Evolutionary conservation across 2,797 vertebrate species (phyloP).

Genomic region (Enteromius trimaculatus): DNA sequence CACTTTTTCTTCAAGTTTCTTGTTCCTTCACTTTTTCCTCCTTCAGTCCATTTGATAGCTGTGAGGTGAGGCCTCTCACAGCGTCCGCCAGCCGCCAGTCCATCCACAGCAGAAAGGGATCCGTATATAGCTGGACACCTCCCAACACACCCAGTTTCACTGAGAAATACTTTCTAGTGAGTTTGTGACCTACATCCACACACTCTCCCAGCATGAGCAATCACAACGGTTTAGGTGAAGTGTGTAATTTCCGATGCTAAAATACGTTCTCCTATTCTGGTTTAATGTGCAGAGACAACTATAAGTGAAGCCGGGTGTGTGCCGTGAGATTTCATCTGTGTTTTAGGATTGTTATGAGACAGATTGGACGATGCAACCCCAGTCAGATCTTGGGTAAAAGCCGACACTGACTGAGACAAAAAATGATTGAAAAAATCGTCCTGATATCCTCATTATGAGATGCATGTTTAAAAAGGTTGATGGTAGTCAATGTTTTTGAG

Average conservation of each 20-base stretch:
- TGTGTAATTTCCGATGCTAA: slow-evolving; percentile 12
- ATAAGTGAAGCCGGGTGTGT: slow-evolving; percentile 3
- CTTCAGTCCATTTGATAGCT: slow-evolving; percentile 80
- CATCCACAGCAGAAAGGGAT: slow-evolving; percentile 85
- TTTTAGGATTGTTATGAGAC: neutral
- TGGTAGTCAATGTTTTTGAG: neutral
- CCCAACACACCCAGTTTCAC: slow-evolving; percentile 92
- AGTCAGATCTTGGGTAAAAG: slow-evolving; percentile 25
- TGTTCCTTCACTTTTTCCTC: slow-evolving; percentile 19
- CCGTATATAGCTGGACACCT: slow-evolving; percentile 88
- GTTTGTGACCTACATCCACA: slow-evolving; percentile 56
- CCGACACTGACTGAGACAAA: neutral
- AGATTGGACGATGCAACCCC: neutral
- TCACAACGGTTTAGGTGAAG: slow-evolving; percentile 6
- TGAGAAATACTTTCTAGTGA: slow-evolving; percentile 91
- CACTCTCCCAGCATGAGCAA: slow-evolving; percentile 18
- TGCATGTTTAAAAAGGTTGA: neutral
- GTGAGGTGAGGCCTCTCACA: slow-evolving; percentile 74
- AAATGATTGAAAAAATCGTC: neutral
- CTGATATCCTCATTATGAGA: neutral
- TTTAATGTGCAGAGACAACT: slow-evolving; percentile 36
- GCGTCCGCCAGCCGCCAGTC: slow-evolving; percentile 81
- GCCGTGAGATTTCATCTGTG: slow-evolving; percentile 5
- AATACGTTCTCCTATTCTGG: slow-evolving; percentile 18
- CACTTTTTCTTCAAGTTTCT: neutral